A percentile compares a stretch with the other conserved stretches of the same genome.
Evolutionary conservation across 2,797 vertebrate species (phyloP).

Genomic region (Peromyscus eremicus): DNA sequence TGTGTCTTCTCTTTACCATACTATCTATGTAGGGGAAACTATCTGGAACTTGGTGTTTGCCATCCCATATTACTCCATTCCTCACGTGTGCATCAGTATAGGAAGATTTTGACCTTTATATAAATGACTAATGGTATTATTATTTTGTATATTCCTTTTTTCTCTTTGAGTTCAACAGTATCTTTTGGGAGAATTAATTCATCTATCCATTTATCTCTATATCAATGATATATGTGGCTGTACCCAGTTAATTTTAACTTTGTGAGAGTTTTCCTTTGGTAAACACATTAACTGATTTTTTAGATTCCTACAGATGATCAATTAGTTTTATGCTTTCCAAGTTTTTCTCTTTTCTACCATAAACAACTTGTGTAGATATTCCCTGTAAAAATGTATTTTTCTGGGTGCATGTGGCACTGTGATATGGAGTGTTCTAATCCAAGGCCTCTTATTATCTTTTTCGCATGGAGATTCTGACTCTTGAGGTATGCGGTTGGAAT

Average conservation of each 20-base stretch:
- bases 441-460: background rate
- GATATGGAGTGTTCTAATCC: background rate
- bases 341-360: background rate
- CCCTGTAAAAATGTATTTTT: background rate
- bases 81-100: background rate
- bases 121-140: background rate
- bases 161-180: background rate
- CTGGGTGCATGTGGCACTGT: background rate
- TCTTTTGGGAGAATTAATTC: constrained; percentile 36
- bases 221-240: constrained; percentile 1
- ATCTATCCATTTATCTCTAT: background rate
- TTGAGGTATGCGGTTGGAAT: too few relatives aligned
- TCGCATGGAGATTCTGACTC: background rate
- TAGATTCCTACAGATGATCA: background rate
- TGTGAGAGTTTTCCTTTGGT: background rate
- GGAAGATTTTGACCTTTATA: background rate
- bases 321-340: constrained; percentile 52
- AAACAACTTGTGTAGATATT: constrained; percentile 1
- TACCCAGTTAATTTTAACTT: constrained; percentile 46
- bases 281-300: constrained; percentile 36
- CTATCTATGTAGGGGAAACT: background rate
- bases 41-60: background rate
- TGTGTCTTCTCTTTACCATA: background rate
- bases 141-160: background rate
- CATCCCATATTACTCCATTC: background rate